phyloP scores from a whole-genome alignment of 2,797 vertebrate species.

The Danio tinwini region DNA sequence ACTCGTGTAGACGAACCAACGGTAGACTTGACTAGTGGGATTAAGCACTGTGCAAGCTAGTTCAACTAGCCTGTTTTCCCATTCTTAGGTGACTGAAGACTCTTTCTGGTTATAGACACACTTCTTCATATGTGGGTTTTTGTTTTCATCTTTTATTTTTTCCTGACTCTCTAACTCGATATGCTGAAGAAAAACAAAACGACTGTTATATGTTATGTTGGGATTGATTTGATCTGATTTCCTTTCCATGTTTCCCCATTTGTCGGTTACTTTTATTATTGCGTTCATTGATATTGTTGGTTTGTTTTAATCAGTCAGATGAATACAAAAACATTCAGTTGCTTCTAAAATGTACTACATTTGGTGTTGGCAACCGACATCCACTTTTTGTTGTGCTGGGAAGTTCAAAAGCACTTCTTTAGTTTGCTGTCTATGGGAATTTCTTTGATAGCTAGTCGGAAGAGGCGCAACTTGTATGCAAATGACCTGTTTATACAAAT shows the following conservation, averaged over 20 bases:
- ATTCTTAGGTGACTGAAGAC: constrained; percentile 30
- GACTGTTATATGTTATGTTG: constrained; percentile 60
- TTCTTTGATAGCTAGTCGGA: background rate
- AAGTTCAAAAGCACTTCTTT: constrained; percentile 32
- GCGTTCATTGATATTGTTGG: background rate
- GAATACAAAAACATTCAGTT: background rate
- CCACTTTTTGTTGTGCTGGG: background rate
- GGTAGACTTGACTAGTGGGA: constrained; percentile 34
- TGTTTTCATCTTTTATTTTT: constrained; percentile 60
- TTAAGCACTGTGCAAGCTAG: constrained; percentile 59
- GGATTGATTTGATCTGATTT: constrained; percentile 53
- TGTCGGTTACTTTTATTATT: constrained; percentile 61
- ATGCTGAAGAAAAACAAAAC: constrained; percentile 66
- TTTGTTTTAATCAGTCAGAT: background rate
- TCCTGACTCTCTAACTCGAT: constrained; percentile 67
- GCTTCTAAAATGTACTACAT: background rate
- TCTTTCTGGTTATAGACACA: constrained; percentile 64
- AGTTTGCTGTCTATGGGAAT: background rate
- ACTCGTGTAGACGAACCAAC: constrained; percentile 18
- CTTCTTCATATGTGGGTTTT: constrained; percentile 44
- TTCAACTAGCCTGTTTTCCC: constrained; percentile 57
- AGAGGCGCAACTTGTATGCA: background rate
- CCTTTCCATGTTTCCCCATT: constrained; percentile 33
- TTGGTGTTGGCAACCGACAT: background rate
- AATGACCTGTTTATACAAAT: constrained; percentile 34